A percentile compares a stretch with the other conserved stretches of the same genome.
Conservation (phyloP, 2,113 vertebrate species). For the Mus pahari region DNA sequence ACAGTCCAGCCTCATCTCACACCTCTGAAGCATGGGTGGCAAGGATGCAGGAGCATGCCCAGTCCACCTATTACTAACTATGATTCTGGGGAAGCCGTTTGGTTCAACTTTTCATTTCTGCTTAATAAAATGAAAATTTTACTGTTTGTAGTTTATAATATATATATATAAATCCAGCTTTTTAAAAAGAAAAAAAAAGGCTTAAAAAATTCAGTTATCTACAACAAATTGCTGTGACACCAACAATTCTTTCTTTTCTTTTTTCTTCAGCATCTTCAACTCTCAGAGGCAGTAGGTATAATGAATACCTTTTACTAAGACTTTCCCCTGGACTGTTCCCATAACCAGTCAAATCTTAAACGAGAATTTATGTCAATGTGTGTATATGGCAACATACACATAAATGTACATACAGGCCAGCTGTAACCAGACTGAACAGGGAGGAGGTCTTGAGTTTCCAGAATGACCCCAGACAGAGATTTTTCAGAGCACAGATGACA, state of each 20-base stretch:
- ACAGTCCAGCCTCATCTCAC: not conserved
- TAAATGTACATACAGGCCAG: conserved; percentile 43
- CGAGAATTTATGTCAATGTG: not conserved
- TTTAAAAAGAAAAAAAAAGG: not conserved
- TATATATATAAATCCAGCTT: no score
- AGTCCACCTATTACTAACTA: not conserved
- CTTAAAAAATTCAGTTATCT: not conserved
- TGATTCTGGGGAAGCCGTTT: not conserved
- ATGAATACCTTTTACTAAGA: not conserved
- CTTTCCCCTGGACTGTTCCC: not conserved
- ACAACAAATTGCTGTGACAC: not conserved
- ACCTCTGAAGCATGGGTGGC: no score
- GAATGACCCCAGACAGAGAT: conserved; percentile 20
- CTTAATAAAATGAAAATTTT: not conserved
- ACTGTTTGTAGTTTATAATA: no score
- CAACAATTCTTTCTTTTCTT: not conserved
- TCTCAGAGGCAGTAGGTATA: not conserved
- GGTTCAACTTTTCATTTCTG: not conserved
- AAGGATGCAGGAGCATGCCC: not conserved
- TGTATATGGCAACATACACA: conserved; percentile 34
- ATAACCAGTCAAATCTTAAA: not conserved
- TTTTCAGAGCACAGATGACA: conserved; percentile 47
- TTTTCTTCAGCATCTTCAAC: not conserved
- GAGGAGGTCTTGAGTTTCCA: not conserved
- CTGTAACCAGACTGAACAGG: conserved; percentile 67